Percentiles rank a stretch among this genome's conserved stretches.
phyloP scores from a whole-genome alignment of 2,113 vertebrate species.

The Cathartes aura region DNA sequence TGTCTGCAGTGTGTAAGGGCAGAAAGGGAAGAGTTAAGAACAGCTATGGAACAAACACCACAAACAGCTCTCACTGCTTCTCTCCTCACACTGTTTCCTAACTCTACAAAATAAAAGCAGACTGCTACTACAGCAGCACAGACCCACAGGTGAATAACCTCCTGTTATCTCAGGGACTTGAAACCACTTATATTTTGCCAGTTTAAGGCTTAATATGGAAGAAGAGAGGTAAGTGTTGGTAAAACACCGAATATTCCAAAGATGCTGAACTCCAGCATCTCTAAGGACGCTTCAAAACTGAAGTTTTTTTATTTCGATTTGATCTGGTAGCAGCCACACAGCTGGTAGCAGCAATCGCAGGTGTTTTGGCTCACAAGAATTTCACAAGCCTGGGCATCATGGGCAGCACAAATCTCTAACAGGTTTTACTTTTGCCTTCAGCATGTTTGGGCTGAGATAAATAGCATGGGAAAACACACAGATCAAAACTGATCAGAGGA shows the following conservation, averaged over 20 bases:
- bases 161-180: background rate
- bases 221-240: background rate
- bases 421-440: constrained; percentile 4
- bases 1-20: background rate
- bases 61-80: background rate
- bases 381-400: background rate
- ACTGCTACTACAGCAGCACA: background rate
- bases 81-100: background rate
- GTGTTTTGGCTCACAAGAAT: background rate
- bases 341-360: background rate
- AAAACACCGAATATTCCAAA: background rate
- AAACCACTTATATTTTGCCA: background rate
- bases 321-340: background rate
- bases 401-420: background rate
- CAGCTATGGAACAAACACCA: background rate
- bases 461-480: background rate
- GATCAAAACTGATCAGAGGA: background rate
- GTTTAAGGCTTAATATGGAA: background rate
- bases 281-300: background rate
- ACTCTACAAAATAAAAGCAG: background rate
- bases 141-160: background rate
- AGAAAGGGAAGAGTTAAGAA: background rate
- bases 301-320: background rate
- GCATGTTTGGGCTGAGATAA: background rate
- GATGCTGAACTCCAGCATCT: background rate